Conservation (phyloP, 2,113 vertebrate genomes). For the Anguilla rostrata region DNA sequence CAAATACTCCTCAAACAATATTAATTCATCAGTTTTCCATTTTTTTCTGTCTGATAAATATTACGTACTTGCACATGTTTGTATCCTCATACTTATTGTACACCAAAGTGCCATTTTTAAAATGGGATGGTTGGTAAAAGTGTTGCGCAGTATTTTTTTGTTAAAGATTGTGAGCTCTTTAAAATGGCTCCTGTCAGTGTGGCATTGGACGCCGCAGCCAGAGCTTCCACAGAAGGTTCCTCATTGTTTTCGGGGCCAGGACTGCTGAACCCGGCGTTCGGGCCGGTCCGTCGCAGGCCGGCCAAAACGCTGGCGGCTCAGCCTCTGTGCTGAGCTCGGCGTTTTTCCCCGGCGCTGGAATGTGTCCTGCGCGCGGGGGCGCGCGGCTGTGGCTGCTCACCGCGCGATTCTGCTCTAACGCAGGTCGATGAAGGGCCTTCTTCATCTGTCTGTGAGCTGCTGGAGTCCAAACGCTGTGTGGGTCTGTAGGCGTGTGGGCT, state of each 20-base stretch:
- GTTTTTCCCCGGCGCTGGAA: not conserved
- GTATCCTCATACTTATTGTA: not conserved
- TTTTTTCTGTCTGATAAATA: too few species aligned
- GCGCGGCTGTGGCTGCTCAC: not conserved
- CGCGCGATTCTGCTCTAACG: not conserved
- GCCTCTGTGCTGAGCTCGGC: not conserved
- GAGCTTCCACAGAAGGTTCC: conserved; percentile 66
- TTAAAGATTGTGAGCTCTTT: conserved; percentile 35
- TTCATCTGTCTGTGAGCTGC: not conserved
- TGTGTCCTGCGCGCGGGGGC: not conserved
- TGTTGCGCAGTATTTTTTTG: conserved; percentile 32
- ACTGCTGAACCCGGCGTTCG: conserved; percentile 67
- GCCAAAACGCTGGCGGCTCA: conserved; percentile 50
- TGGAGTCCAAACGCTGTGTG: not conserved
- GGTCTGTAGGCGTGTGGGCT: not conserved
- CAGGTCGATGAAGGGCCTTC: not conserved
- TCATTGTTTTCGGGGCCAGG: conserved; percentile 61
- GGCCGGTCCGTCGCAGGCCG: conserved; percentile 55
- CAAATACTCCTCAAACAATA: too few species aligned
- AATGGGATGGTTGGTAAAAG: conserved; percentile 12
- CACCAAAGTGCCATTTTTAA: not conserved
- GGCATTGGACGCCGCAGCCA: conserved; percentile 42
- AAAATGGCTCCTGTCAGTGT: conserved; percentile 36
- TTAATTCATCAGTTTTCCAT: too few species aligned
- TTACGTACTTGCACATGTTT: not conserved